A percentile compares a stretch with the other conserved stretches of the same genome.
These are phyloP conservation scores for Trichechus manatus DNA, from an alignment of 2,113 vertebrate genomes.

Conservation along the genomic window DNA sequence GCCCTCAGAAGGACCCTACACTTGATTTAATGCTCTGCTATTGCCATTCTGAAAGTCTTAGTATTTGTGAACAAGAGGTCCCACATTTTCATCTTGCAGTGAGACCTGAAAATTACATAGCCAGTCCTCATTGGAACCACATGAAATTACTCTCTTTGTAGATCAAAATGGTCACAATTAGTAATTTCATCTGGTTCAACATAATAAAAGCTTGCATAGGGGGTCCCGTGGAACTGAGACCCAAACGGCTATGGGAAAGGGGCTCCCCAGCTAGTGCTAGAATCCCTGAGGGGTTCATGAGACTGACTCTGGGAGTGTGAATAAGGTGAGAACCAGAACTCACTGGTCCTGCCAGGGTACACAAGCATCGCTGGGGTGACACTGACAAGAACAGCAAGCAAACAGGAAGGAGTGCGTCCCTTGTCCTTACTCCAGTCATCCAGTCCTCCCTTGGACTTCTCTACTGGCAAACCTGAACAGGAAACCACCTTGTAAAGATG, in stretches of 20 bases:
- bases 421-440: too few species aligned
- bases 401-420: not conserved
- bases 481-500: not conserved
- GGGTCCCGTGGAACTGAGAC: not conserved
- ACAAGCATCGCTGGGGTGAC: rapidly evolving
- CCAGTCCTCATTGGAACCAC: not conserved
- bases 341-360: not conserved
- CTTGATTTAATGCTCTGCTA: not conserved
- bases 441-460: too few species aligned
- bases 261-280: too few species aligned
- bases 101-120: not conserved
- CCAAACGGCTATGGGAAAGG: too few species aligned
- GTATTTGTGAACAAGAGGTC: too few species aligned
- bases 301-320: not conserved
- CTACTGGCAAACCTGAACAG: not conserved
- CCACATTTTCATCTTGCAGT: not conserved
- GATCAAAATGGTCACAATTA: not conserved
- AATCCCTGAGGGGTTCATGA: too few species aligned
- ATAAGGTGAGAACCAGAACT: not conserved
- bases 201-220: not conserved
- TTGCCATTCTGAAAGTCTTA: not conserved
- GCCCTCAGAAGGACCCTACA: too few species aligned
- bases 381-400: too few species aligned
- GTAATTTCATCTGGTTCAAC: not conserved
- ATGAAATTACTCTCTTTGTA: not conserved